Conservation (phyloP, 2,888 invertebrate genomes). For the Coelopa pilipes region DNA sequence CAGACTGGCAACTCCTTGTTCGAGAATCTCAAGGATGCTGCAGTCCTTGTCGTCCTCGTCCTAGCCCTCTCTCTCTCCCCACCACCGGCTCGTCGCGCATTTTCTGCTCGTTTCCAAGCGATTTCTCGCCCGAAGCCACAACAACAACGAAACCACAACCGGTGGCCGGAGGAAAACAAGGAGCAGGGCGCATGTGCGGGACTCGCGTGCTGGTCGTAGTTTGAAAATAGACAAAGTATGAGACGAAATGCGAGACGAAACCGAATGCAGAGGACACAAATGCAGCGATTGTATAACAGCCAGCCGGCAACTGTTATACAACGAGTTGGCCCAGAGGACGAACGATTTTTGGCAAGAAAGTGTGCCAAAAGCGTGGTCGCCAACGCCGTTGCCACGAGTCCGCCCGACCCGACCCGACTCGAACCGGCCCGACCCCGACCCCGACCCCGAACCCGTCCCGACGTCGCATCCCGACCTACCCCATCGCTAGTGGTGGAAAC, state of each 20-base stretch:
- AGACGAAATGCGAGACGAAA: no score
- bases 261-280: neutral
- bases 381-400: neutral
- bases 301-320: neutral
- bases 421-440: neutral
- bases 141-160: constrained; percentile 4
- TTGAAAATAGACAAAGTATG: neutral
- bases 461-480: neutral
- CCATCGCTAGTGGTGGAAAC: neutral
- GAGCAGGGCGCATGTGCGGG: constrained; percentile 20
- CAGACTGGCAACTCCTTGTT: neutral
- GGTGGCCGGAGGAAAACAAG: neutral
- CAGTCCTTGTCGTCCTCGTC: neutral
- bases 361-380: constrained; percentile 14
- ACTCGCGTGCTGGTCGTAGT: neutral
- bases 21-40: constrained; percentile 4
- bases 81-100: neutral
- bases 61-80: neutral
- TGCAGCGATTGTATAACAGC: neutral
- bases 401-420: neutral
- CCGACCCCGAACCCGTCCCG: constrained; percentile 16
- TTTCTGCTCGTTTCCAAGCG: neutral
- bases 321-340: neutral
- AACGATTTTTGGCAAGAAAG: constrained; percentile 15
- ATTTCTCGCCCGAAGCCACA: neutral